Evolutionary conservation across 2,888 invertebrate species (phyloP).

Genomic region (Cantharis lateralis): DNA sequence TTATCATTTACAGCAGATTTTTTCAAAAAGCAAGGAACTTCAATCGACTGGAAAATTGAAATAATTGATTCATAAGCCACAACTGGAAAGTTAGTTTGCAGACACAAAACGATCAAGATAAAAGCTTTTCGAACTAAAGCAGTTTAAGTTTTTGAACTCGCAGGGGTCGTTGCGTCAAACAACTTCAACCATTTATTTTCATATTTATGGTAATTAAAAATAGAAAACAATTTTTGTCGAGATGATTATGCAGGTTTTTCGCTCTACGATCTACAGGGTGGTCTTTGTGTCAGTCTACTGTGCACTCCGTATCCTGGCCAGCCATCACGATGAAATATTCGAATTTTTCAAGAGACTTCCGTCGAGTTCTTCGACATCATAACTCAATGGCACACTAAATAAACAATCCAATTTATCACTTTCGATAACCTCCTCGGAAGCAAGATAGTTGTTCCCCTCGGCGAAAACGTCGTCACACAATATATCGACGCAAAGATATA

Average conservation of each 20-base stretch:
- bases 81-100: neutral
- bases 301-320: neutral
- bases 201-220: neutral
- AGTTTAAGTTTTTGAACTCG: neutral
- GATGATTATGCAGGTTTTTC: neutral
- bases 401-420: neutral
- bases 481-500: neutral
- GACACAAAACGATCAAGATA: neutral
- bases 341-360: neutral
- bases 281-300: neutral
- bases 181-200: neutral
- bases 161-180: neutral
- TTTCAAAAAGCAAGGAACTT: neutral
- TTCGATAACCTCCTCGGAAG: neutral
- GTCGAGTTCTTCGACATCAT: neutral
- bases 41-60: neutral
- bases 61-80: neutral
- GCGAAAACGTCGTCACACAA: neutral
- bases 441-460: neutral
- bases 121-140: neutral
- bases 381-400: neutral
- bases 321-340: neutral
- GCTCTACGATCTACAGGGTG: neutral
- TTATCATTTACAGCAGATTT: neutral
- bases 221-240: neutral